phyloP scores from a whole-genome alignment of 2,888 invertebrate genomes.

The Polylopha cassiicola region DNA sequence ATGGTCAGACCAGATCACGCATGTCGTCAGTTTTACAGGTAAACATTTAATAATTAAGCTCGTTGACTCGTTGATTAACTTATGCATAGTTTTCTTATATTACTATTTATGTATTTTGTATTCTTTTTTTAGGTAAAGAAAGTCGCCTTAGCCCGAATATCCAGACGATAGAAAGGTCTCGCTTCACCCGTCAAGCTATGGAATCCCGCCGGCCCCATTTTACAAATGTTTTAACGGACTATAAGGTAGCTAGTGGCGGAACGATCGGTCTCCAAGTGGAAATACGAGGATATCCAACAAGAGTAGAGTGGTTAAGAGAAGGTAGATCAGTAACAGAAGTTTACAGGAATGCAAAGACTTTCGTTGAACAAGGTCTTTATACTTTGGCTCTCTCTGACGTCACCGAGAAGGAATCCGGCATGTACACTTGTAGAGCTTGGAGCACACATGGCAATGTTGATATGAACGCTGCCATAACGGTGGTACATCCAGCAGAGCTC shows the following conservation, averaged over 20 bases:
- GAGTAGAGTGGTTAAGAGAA: slow-evolving; percentile 86
- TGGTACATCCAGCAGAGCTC: slow-evolving; percentile 77
- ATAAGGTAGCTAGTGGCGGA: slow-evolving; percentile 85
- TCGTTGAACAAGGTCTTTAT: slow-evolving; percentile 82
- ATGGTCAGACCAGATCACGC: slow-evolving; percentile 85
- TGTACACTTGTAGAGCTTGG: slow-evolving; percentile 86
- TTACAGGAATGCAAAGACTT: slow-evolving; percentile 81
- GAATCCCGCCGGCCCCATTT: slow-evolving; percentile 82
- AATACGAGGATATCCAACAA: slow-evolving; percentile 83
- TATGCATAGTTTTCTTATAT: slow-evolving; percentile 3
- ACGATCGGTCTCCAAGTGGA: slow-evolving; percentile 90
- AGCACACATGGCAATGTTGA: slow-evolving; percentile 85
- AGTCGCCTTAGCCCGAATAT: slow-evolving; percentile 48
- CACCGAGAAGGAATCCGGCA: slow-evolving; percentile 83
- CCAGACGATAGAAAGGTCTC: slow-evolving; percentile 49
- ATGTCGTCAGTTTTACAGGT: slow-evolving; percentile 83
- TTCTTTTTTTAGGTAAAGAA: slow-evolving; percentile 50
- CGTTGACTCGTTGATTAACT: background rate
- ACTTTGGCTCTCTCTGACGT: slow-evolving; percentile 85
- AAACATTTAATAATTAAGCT: slow-evolving; percentile 32
- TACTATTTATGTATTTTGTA: too few species aligned
- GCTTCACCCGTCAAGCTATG: slow-evolving; percentile 51
- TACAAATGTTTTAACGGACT: slow-evolving; percentile 81
- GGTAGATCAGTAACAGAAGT: slow-evolving; percentile 75
- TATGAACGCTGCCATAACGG: slow-evolving; percentile 83